Percentiles rank a stretch among this genome's conserved stretches.
These are phyloP conservation scores for Hedychridium roseum DNA, from an alignment of 2,888 invertebrate species.

Conservation along the genomic window DNA sequence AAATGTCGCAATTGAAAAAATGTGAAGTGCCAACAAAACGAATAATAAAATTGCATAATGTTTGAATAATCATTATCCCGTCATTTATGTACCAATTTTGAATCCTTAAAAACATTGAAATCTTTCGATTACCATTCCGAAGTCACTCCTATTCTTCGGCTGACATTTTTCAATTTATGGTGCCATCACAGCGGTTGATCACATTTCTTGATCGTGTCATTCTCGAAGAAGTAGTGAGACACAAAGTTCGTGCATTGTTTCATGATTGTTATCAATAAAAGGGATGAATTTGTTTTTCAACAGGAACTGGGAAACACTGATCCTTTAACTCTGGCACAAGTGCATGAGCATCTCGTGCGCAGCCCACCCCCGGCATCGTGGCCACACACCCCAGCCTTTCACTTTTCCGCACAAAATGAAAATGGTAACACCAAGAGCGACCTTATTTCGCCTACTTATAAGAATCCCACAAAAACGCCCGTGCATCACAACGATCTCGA, in stretches of 20 bases:
- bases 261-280: conserved; percentile 6
- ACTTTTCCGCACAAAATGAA: conserved; percentile 63
- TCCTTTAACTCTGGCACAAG: conserved; percentile 78
- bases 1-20: no score
- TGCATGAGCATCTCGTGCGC: conserved; percentile 83
- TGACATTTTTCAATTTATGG: no score
- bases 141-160: no score
- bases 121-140: no score
- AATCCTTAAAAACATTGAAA: no score
- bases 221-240: no score
- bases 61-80: no score
- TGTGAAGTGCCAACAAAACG: no score
- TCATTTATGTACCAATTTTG: no score
- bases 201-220: no score
- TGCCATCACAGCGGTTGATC: no score
- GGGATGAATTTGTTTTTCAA: conserved; percentile 4
- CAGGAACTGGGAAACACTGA: conserved; percentile 70
- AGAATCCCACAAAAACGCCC: conserved; percentile 50
- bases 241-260: conserved; percentile 9
- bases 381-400: conserved; percentile 72
- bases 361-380: conserved; percentile 83
- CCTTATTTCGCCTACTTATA: conserved; percentile 39
- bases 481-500: conserved; percentile 49
- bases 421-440: conserved; percentile 31
- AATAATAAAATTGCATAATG: no score